A percentile compares a stretch with the other conserved stretches of the same genome.
These are phyloP conservation scores for Tenualosa thibaudeaui DNA, from an alignment of 2,797 vertebrate genomes.

Conservation along the genomic window DNA sequence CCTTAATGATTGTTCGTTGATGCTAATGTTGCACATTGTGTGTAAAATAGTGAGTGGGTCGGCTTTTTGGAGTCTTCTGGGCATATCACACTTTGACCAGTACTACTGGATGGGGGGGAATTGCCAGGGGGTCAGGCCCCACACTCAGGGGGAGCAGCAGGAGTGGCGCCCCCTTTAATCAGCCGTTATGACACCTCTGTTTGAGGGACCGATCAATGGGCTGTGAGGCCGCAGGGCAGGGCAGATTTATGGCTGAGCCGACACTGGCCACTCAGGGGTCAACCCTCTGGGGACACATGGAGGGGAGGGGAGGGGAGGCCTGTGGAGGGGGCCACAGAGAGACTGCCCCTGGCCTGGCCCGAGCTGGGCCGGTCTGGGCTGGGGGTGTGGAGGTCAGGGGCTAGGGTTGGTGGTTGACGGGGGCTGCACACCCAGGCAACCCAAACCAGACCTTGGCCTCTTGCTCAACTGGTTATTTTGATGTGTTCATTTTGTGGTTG, in stretches of 20 bases:
- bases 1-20: not conserved
- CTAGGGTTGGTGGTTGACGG: not conserved
- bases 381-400: not conserved
- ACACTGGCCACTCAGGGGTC: constrained; percentile 31
- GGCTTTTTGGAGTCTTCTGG: not conserved
- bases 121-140: not conserved
- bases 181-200: constrained; percentile 35
- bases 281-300: not conserved
- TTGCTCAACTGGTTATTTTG: not conserved
- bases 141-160: constrained; percentile 5
- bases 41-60: not conserved
- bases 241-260: constrained; percentile 29
- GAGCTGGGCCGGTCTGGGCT: not conserved
- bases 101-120: not conserved
- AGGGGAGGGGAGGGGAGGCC: not conserved
- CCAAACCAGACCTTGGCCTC: too few relatives aligned
- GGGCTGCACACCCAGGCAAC: not conserved
- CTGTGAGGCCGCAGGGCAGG: constrained; percentile 25
- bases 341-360: not conserved
- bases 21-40: not conserved
- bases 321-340: not conserved
- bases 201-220: constrained; percentile 29
- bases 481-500: not conserved
- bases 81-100: not conserved
- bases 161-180: constrained; percentile 32